phyloP scores from a whole-genome alignment of 2,888 invertebrate genomes.

The Erannis defoliaria region DNA sequence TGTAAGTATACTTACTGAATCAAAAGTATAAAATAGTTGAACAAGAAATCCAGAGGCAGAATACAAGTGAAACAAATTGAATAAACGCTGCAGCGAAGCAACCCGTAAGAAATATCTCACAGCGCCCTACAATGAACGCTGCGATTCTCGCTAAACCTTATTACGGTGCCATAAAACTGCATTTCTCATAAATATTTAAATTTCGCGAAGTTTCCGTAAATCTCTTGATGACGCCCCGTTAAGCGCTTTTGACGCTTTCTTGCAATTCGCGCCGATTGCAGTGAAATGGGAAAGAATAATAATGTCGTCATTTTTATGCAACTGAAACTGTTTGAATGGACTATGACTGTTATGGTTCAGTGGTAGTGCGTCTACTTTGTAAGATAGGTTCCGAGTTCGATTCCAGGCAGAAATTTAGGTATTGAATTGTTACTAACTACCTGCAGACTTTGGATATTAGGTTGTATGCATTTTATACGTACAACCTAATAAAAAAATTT shows the following conservation, averaged over 20 bases:
- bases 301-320: neutral
- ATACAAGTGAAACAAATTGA: constrained; percentile 14
- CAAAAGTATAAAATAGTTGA: too few relatives aligned
- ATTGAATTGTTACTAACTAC: too few relatives aligned
- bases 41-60: too few relatives aligned
- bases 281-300: constrained; percentile 4
- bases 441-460: too few relatives aligned
- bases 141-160: constrained; percentile 40
- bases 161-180: constrained; percentile 45
- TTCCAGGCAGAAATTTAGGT: too few relatives aligned
- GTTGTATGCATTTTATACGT: too few relatives aligned
- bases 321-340: too few relatives aligned
- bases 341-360: too few relatives aligned
- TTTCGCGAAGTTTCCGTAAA: constrained; percentile 23
- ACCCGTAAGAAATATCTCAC: constrained; percentile 24
- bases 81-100: constrained; percentile 17
- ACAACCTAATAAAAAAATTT: too few relatives aligned
- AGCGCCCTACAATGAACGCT: constrained; percentile 12
- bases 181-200: constrained; percentile 47
- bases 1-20: too few relatives aligned
- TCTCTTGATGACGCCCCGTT: constrained; percentile 16
- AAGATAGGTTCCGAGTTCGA: too few relatives aligned
- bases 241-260: constrained; percentile 27
- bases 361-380: too few relatives aligned
- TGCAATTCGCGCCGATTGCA: constrained; percentile 3